Conservation (phyloP, 2,797 vertebrate species). For the Myotis pilosus region DNA sequence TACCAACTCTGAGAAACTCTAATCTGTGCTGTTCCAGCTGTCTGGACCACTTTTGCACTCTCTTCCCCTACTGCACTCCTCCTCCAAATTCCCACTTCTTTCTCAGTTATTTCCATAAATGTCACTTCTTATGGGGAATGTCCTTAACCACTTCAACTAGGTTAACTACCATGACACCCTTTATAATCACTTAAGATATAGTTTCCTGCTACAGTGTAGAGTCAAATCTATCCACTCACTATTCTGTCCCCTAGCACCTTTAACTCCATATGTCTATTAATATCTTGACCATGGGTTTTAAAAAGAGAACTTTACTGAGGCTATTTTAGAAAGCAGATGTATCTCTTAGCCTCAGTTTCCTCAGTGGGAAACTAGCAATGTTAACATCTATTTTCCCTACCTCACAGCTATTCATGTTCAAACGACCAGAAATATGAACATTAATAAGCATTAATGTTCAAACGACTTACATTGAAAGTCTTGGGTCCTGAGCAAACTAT, state of each 20-base stretch:
- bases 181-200: neutral
- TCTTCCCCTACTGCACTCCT: neutral
- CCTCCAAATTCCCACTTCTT: neutral
- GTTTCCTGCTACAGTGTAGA: neutral
- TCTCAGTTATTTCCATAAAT: neutral
- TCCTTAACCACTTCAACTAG: neutral
- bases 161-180: neutral
- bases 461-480: neutral
- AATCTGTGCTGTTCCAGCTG: neutral
- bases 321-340: neutral
- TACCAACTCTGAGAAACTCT: neutral
- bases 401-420: neutral
- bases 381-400: neutral
- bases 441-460: neutral
- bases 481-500: neutral
- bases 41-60: neutral
- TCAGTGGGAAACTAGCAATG: neutral
- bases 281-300: neutral
- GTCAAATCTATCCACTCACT: neutral
- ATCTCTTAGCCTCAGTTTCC: neutral
- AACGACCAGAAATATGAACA: neutral
- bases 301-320: neutral
- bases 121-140: neutral
- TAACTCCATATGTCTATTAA: neutral
- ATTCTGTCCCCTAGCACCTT: neutral